Conservation (phyloP, 2,888 invertebrate species). For the Oscheius sp. region DNA sequence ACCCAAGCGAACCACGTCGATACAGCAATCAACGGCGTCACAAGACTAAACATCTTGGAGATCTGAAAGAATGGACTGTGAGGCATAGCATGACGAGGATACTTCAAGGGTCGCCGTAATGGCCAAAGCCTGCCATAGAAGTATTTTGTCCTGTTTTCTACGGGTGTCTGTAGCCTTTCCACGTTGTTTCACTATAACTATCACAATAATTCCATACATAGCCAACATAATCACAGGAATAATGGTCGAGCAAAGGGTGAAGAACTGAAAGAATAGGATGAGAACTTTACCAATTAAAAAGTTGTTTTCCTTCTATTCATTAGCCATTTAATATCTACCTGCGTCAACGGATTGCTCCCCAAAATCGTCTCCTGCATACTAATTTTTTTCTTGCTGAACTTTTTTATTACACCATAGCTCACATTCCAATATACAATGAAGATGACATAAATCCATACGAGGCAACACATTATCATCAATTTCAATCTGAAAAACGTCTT, state of each 20-base stretch:
- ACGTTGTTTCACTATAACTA: constrained; percentile 42
- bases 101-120: constrained; percentile 45
- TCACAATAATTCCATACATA: constrained; percentile 41
- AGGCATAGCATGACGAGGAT: too few relatives aligned
- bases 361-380: constrained; percentile 35
- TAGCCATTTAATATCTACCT: constrained; percentile 16
- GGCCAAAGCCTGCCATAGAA: constrained; percentile 44
- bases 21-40: constrained; percentile 16
- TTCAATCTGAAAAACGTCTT: constrained; percentile 9
- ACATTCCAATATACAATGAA: constrained; percentile 49
- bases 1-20: constrained; percentile 19
- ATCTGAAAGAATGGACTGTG: constrained; percentile 11
- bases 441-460: constrained; percentile 45
- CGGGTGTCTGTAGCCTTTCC: constrained; percentile 25
- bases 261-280: constrained; percentile 35
- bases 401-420: constrained; percentile 38
- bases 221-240: constrained; percentile 41
- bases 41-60: constrained; percentile 9
- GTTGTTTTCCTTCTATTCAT: neutral
- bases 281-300: neutral
- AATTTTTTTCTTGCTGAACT: constrained; percentile 17
- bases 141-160: constrained; percentile 31
- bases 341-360: constrained; percentile 41
- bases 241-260: constrained; percentile 40
- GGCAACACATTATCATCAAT: constrained; percentile 31